Conservation (phyloP, 2,888 invertebrate genomes). For the Margaritifera margaritifera region DNA sequence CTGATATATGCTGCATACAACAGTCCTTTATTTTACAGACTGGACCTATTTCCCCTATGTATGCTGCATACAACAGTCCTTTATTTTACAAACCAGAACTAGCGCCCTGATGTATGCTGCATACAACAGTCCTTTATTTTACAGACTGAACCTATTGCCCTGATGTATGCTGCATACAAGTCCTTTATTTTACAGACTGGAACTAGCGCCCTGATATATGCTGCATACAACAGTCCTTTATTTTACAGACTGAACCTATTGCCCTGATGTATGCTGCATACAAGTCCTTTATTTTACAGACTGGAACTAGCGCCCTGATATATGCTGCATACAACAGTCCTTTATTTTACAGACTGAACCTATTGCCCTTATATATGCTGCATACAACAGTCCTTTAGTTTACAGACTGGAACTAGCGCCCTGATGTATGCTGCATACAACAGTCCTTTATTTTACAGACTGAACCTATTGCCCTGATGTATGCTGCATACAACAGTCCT, state of each 20-base stretch:
- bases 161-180: conserved; percentile 94
- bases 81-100: conserved; percentile 84
- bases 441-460: conserved; percentile 84
- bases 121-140: conserved; percentile 84
- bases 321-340: conserved; percentile 92
- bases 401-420: conserved; percentile 88
- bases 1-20: conserved; percentile 93
- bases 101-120: conserved; percentile 94
- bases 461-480: conserved; percentile 92
- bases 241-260: conserved; percentile 85
- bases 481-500: conserved; percentile 91
- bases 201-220: conserved; percentile 92
- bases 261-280: conserved; percentile 93
- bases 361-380: conserved; percentile 92
- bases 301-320: conserved; percentile 92
- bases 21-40: conserved; percentile 84
- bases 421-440: conserved; percentile 93
- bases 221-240: conserved; percentile 91
- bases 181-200: conserved; percentile 83
- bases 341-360: conserved; percentile 84
- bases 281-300: conserved; percentile 81
- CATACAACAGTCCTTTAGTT: conserved; percentile 86
- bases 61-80: conserved; percentile 91
- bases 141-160: conserved; percentile 88
- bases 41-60: conserved; percentile 92